Conservation (phyloP, 2,888 invertebrate species). For the Folsomia manolachei region DNA sequence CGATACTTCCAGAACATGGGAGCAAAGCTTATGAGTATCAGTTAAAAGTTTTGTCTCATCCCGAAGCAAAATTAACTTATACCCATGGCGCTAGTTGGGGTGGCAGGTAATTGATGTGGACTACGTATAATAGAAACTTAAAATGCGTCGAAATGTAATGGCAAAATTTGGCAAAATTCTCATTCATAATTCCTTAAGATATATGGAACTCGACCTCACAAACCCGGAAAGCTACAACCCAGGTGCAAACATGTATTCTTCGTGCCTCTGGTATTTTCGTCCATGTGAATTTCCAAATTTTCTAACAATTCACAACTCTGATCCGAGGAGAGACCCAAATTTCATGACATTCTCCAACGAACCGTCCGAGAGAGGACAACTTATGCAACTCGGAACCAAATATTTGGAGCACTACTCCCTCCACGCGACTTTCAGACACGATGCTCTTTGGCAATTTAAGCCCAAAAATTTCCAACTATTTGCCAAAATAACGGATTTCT, state of each 20-base stretch:
- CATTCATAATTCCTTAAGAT: conserved; percentile 12
- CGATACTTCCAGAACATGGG: conserved; percentile 24
- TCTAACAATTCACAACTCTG: conserved; percentile 35
- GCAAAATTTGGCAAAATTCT: not conserved
- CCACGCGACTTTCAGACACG: conserved; percentile 11
- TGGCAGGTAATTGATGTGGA: conserved; percentile 27
- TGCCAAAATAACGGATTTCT: conserved; percentile 25
- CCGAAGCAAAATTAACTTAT: conserved; percentile 35
- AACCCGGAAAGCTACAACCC: conserved; percentile 34
- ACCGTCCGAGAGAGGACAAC: conserved; percentile 30
- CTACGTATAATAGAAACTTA: no score
- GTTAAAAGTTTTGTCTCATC: conserved; percentile 19
- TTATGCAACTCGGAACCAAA: conserved; percentile 39
- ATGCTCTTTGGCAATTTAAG: conserved; percentile 37
- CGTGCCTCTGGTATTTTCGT: conserved; percentile 35
- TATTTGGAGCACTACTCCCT: conserved; percentile 24
- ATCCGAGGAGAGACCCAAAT: conserved; percentile 29
- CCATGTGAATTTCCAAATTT: conserved; percentile 25
- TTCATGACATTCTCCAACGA: conserved; percentile 40
- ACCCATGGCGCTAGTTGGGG: conserved; percentile 39
- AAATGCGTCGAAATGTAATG: not conserved
- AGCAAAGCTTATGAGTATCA: conserved; percentile 26
- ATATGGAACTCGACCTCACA: conserved; percentile 33
- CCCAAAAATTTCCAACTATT: conserved; percentile 27
- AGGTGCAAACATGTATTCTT: conserved; percentile 38